A percentile compares a stretch with the other conserved stretches of the same genome.
These are phyloP conservation scores for Mus spretus DNA, from an alignment of 2,797 vertebrate species.

Conservation along the genomic window DNA sequence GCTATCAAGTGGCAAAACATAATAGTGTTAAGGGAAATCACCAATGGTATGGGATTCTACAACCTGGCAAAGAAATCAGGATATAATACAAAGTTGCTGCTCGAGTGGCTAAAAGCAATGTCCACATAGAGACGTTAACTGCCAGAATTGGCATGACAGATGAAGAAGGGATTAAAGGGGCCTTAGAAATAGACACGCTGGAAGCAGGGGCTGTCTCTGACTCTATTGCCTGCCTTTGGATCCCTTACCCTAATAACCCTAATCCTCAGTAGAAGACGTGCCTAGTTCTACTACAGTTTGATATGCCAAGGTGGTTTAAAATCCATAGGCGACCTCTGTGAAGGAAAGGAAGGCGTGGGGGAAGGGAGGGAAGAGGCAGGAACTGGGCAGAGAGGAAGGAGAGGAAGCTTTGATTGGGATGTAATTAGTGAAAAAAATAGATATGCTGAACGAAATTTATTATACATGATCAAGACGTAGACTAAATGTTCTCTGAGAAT, in stretches of 20 bases:
- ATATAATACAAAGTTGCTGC: neutral
- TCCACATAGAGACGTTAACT: neutral
- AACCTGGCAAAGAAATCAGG: neutral
- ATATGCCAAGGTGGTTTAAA: neutral
- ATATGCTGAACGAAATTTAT: neutral
- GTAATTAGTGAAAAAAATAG: neutral
- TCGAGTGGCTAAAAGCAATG: neutral
- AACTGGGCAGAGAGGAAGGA: neutral
- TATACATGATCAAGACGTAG: neutral
- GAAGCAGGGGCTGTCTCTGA: neutral
- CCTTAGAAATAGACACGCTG: neutral
- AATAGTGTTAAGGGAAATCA: neutral
- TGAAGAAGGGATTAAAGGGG: neutral
- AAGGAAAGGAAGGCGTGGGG: neutral
- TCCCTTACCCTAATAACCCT: too few species aligned
- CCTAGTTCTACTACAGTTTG: too few species aligned
- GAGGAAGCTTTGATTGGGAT: neutral
- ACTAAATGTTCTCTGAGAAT: neutral
- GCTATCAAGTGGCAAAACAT: neutral
- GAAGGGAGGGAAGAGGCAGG: neutral
- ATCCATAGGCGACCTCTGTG: neutral
- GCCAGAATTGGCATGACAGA: neutral
- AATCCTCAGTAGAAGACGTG: too few species aligned
- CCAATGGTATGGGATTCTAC: neutral
- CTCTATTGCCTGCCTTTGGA: neutral